Base-by-base conservation (phyloP, 2,797 vertebrate genomes). In the Melanotaenia boesemani region DNA sequence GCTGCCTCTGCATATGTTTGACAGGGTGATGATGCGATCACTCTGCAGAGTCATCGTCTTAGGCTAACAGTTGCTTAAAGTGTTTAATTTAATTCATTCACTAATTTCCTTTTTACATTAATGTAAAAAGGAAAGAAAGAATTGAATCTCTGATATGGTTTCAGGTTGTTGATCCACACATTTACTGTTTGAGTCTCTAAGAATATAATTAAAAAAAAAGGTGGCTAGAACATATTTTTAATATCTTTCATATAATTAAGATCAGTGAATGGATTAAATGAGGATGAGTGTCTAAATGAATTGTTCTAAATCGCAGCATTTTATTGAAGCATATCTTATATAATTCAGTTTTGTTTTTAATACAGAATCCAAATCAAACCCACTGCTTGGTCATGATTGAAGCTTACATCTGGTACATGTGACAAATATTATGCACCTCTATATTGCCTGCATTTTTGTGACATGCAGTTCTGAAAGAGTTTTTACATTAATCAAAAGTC, bases 1-100 rank as follows among this genome's bases (percentile, higher is more conserved):
- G 50, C 76, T 80, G 2, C 46, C 89, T 82, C 76, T 20, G 84
- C 70, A 44, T 83, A 86, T 83, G 81, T 88, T 82, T 84, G 89
- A 79, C 70, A 16, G 64, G 32, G 36, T 37, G 72, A 77, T 55
- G 77, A 78, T 83, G 84, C 60, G 61, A 83, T 71, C 52, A 73
- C 67, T 67, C 77, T 15, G 50, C 72, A 67, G 70, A 60, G 50
- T 74, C 22, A 36, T 16, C 6, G 32, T 52, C 48, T 71, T 36
- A 30, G 26, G 16, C 6, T 32, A 76, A 67, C 50, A 34, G 16
- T 1, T 1, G 56, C 52, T 60, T 3, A 61, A 62, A 32, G 48
- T 20, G 48, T 6, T 39, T 41, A 10, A 56, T 46, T 48, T n/a
- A 8, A 50, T 50, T 50, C 48, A 22, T 22, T 22, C 20, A 22